Evolutionary conservation across 2,888 invertebrate species (phyloP).

Genomic region (Autographa pulchrina): DNA sequence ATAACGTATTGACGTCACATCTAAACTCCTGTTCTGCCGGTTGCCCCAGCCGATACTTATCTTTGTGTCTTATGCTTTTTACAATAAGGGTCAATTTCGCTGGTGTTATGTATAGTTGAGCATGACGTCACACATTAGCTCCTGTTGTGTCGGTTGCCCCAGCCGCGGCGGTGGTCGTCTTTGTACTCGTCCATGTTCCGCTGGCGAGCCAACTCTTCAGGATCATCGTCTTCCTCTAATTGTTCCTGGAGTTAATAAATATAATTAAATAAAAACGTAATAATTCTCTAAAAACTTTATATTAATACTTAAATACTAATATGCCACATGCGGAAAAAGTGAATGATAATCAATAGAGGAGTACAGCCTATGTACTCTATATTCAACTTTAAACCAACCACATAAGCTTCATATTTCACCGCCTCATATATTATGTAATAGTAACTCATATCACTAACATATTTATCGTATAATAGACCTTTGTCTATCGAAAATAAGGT

Average conservation of each 20-base stretch:
- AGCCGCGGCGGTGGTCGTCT: conserved; percentile 95
- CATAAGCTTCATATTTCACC: background rate
- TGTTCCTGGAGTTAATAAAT: conserved; percentile 85
- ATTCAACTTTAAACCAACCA: background rate
- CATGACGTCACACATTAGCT: conserved; percentile 86
- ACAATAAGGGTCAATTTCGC: too few species aligned
- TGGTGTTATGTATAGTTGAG: too few species aligned
- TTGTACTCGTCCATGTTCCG: conserved; percentile 96
- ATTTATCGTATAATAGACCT: background rate
- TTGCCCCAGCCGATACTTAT: too few species aligned
- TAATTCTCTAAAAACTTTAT: too few species aligned
- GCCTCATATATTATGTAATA: background rate
- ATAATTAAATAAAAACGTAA: background rate
- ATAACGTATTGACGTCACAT: too few species aligned
- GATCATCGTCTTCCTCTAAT: conserved; percentile 92
- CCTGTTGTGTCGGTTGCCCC: conserved; percentile 95
- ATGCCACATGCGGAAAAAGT: too few species aligned
- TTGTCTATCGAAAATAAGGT: background rate
- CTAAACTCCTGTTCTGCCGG: too few species aligned
- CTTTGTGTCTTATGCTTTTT: too few species aligned
- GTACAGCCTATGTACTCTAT: too few species aligned
- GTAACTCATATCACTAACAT: background rate
- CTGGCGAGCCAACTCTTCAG: conserved; percentile 90
- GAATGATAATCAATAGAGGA: too few species aligned
- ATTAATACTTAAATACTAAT: too few species aligned